These are phyloP conservation scores for Meriones psammophilus DNA, from an alignment of 2,797 vertebrate species.

Conservation along the genomic window DNA sequence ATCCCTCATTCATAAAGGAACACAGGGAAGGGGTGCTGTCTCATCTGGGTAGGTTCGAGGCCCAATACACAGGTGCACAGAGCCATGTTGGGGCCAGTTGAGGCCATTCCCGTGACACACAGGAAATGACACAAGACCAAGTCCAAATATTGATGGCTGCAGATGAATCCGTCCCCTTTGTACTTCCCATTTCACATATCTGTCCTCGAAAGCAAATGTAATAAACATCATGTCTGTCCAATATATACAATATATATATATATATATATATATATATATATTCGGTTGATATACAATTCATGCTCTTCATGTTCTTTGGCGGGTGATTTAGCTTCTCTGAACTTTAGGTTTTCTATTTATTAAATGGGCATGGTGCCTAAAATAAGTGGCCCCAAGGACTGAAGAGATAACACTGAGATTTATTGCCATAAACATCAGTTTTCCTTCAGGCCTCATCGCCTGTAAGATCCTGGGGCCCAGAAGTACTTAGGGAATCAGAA, in stretches of 20 bases:
- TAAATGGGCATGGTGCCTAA: not conserved
- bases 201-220: not conserved
- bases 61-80: not conserved
- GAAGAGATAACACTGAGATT: not conserved
- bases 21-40: rapidly evolving
- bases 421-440: not conserved
- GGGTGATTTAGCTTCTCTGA: not conserved
- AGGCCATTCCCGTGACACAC: not conserved
- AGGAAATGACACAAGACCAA: not conserved
- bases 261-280: too few species aligned
- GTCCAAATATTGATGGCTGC: not conserved
- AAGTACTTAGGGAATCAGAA: not conserved
- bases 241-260: not conserved
- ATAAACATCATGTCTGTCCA: not conserved
- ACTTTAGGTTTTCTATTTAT: not conserved
- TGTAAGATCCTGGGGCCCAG: not conserved
- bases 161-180: not conserved
- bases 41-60: not conserved
- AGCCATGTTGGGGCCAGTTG: not conserved
- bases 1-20: not conserved
- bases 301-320: not conserved
- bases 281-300: not conserved
- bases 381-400: not conserved
- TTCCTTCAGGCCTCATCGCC: not conserved
- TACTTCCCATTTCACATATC: not conserved